Evolutionary conservation across 2,797 vertebrate genomes (phyloP), one percentile per base, ranked within the genome.

Genomic region (Enteromius anoplus): DNA sequence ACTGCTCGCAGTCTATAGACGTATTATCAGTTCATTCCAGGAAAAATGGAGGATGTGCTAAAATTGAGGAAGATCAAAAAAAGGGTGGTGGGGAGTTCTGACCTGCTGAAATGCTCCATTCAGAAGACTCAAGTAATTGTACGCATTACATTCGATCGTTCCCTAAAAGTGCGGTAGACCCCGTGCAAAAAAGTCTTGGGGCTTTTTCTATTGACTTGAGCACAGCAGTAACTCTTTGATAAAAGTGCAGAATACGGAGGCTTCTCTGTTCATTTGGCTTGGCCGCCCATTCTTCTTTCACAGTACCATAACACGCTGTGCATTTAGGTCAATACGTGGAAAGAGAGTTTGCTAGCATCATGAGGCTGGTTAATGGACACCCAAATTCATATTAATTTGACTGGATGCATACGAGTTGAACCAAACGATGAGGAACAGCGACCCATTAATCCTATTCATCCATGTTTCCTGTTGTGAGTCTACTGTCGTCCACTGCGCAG

Each of bases 261-360:
- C 90, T 91, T 90, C 93, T 93, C 89, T 92, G 94, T 94, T 95
- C 91, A 93, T 94, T 94, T 93, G 91, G 70, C 82, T 91, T 87
- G 51, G 60, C 88, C 85, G 82, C 89, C 92, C 91, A 80, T 92
- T 93, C 92, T 92, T 90, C 92, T 94, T 94, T 93, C 69, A 93
- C 93, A 92, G 89, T 90, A 92, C 90, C 86, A 51, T 84, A 83
- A 86, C 94, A 92, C 88, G 93, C 93, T 94, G 92, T 92, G 93
- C 92, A 89, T 89, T 92, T 93, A 94, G 91, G 91, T 94, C 92
- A 92, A 95, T 95, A 93, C 90, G 90, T 58, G 45, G 82, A 91
- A 90, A 92, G 91, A 91, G 90, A 89, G 90, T 78, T 91, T 88
- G 90, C 92, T 90, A 92, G 89, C 92, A 92, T 92, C 89, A 90